Base-by-base conservation (phyloP, 2,797 vertebrate genomes). In the Rousettus madagascariensis region DNA sequence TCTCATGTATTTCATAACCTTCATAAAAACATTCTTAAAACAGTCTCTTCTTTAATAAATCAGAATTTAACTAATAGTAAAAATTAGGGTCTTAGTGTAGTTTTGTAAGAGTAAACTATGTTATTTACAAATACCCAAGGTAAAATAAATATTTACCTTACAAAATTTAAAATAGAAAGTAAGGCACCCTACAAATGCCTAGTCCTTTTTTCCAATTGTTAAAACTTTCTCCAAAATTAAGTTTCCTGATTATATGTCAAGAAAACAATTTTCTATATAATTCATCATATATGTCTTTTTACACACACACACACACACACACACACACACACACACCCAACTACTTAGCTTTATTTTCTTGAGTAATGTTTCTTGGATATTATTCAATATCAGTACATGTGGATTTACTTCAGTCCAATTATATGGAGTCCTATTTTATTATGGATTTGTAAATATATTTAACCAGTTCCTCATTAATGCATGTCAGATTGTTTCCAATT, bases 21-120 rank as follows among this genome's bases (percentile, higher is more conserved):
- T 84, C 30, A 36, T 86, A 30, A 95, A 94, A 86, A 86, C 71
- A 49, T 86, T 91, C 24, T 78, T 86, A 53, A 63, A 65, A 61
- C 8, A 26, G 51, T 43, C 16, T 78, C 6, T 65, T 65, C 24
- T 82, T 61, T 43, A 91, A 57, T 55, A 77, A 46, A 24, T 79
- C 19, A 91, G 11, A 85, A 83, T 84, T 36, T 86, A 86, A 24
- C 33, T 90, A 49, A 43, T 65, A 77, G 26, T 69, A n/a, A 89
- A 55, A 69, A 68, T 61, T 74, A 65, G 51, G 5, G 8, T 72
- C 13, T 49, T 93, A 20, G 5, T 72, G 11, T 94, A 26, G 22
- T 36, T 88, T 74, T 95, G 79, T 15, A 30, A 84, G 38, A 77
- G n/a, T 65, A 66, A 57, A 51, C 36, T 78, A n/a, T 72, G 89